These are phyloP conservation scores for Aromia moschata DNA, from an alignment of 2,888 invertebrate genomes.

Conservation along the genomic window DNA sequence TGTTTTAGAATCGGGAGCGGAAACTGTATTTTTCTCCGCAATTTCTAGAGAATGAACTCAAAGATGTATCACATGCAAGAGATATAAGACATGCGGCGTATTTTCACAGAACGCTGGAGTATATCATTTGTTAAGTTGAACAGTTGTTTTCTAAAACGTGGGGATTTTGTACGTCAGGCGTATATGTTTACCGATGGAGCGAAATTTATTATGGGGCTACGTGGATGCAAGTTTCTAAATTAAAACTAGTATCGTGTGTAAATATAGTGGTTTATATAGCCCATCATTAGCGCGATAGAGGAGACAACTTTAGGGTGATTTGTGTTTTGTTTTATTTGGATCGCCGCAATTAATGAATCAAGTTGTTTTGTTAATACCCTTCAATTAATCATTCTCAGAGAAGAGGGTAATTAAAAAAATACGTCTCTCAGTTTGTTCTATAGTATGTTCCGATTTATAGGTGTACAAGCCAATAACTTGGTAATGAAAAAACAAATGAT, in stretches of 20 bases:
- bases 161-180: constrained; percentile 30
- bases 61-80: constrained; percentile 22
- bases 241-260: constrained; percentile 20
- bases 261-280: constrained; percentile 13
- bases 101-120: constrained; percentile 31
- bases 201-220: constrained; percentile 27
- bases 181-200: constrained; percentile 29
- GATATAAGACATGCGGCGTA: constrained; percentile 31
- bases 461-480: too few species aligned
- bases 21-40: constrained; percentile 36
- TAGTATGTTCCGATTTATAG: too few species aligned
- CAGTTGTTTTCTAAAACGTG: constrained; percentile 35
- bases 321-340: constrained; percentile 14
- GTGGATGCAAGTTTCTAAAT: constrained; percentile 13
- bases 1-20: constrained; percentile 32
- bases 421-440: too few species aligned
- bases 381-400: too few species aligned
- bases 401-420: too few species aligned
- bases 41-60: constrained; percentile 23
- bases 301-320: constrained; percentile 5
- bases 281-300: constrained; percentile 2
- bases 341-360: background rate
- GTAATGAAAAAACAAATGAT: too few species aligned
- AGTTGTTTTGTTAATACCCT: constrained; percentile 1
- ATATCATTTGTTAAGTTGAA: constrained; percentile 32